These are phyloP conservation scores for Adoxophyes honmai DNA, from an alignment of 1,140 invertebrate genomes.

Conservation along the genomic window DNA sequence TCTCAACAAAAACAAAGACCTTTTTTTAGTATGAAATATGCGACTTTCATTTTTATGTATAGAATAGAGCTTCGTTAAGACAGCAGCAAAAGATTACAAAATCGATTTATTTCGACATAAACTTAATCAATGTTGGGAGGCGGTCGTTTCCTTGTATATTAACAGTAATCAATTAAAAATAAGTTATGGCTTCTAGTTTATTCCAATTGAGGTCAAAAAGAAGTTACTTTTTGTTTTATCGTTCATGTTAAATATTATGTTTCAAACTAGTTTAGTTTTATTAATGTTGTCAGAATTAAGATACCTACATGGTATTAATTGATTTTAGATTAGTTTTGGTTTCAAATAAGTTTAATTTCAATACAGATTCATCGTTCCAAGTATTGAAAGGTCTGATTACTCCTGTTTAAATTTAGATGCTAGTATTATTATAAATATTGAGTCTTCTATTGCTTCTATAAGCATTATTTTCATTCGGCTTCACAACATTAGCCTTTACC, in stretches of 20 bases:
- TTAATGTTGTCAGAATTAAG: slow-evolving; percentile 19
- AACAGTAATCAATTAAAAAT: slow-evolving; percentile 56
- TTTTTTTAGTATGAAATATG: no score
- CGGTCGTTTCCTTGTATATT: slow-evolving; percentile 51
- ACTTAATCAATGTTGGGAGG: slow-evolving; percentile 48
- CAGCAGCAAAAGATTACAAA: slow-evolving; percentile 33
- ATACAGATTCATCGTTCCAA: no score
- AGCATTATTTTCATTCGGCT: no score
- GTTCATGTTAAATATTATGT: slow-evolving; percentile 47
- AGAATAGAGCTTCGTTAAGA: slow-evolving; percentile 19
- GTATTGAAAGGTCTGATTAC: no score
- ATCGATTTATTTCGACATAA: slow-evolving; percentile 41
- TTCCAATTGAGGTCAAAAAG: slow-evolving; percentile 33
- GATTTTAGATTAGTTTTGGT: not conserved
- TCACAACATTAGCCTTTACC: slow-evolving; percentile 31
- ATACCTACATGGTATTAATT: not conserved
- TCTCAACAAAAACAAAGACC: no score
- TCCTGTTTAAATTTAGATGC: no score
- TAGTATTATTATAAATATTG: no score
- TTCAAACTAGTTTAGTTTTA: slow-evolving; percentile 31
- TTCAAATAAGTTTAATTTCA: no score
- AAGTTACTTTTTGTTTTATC: slow-evolving; percentile 44
- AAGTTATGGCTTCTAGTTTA: slow-evolving; percentile 48
- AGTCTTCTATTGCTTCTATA: no score
- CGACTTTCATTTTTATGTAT: slow-evolving; percentile 2